Base-by-base conservation (phyloP, 1,140 invertebrate species). In the Caenorhabditis tropicalis region DNA sequence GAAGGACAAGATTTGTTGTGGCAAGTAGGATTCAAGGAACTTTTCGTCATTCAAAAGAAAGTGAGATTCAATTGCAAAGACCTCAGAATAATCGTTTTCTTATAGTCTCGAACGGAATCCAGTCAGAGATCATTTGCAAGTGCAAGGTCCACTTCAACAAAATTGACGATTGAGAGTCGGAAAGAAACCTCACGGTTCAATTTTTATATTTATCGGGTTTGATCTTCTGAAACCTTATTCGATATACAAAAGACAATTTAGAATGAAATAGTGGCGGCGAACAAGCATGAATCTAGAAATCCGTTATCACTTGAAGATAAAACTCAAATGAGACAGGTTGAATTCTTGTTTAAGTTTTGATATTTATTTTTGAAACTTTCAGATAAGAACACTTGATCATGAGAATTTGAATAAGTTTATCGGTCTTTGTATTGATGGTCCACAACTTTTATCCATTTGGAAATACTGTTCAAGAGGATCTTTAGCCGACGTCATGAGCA, bases 231-330 rank as follows among this genome's bases (percentile, higher is more conserved):
- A n/a, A n/a, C n/a, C 15, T 51, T 10, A 0, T 51, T n/a, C n/a
- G 15, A 19, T 19, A 43, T 5, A 43, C 12, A 5, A 12, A 43
- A 12, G 5, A 43, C 12, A 43, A 6, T 43, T 43, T 43, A 79
- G 24, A n/a, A 48, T 10, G 70, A 79, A 48, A 21, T 48, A 39
- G 31, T 79, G 16, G 70, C 46, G 21, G 70, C 31, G 7, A 79
- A 21, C 19, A 79, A 79, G 27, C 70, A 79, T 39, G 36, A 79
- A 27, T 39, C 15, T 12, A 79, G 95, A 0, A 94, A 95, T 0
- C 96, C 95, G 89, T 94, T 96, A 27, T 21, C 21, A 56, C 21
- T 12, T 27, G 53, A 56, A 56, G 21, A 27, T 24, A 27, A n/a
- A 56, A 27, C 10, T 27, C 53, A 51, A 19, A 51, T 51, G 48